Base-by-base conservation (phyloP, 2,888 invertebrate genomes). In the Rhingia campestris region DNA sequence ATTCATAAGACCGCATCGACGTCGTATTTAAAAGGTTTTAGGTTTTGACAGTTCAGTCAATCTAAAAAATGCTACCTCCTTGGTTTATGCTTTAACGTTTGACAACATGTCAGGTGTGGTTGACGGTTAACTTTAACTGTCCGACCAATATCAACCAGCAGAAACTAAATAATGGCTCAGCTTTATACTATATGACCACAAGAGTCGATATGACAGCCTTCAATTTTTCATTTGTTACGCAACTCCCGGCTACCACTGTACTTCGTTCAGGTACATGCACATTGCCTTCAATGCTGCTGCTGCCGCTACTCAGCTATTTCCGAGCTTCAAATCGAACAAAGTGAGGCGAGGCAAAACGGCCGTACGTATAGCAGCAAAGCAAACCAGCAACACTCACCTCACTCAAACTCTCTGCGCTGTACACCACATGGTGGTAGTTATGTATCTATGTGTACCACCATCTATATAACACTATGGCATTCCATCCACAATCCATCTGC, bases 401-500 rank as follows among this genome's bases (percentile, higher is more conserved):
- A 22, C 22, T 72, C 76, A 72, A 70, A 73, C 80, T 84, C 80
- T 69, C 64, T 70, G 66, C 22, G 22, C 33, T 70, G 56, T 69
- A 63, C 63, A 39, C 54, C 80, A 80, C 84, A 84, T 84, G 66
- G 74, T 70, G 59, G 59, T 56, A 63, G 47, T 51, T 80, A 72
- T 56, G 53, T 63, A 49, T 33, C 32, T 63, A 63, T 47, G 53
- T 41, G 59, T 56, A 70, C 7, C 47, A 6, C 7, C 14, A 10
- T 49, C 7, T 39, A 79, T 35, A 58, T 64, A 54, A 53, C 58
- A 69, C 80, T 84, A 72, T 81, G 66, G 75, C 74, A 84, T 80
- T 84, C 75, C 70, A 84, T 84, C 84, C 80, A 84, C 84, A 74
- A 80, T 80, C 84, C 82, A 82, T 84, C 84, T 84, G 84, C 84